Conservation (phyloP, 2,888 invertebrate genomes). For the Ceramica pisi region DNA sequence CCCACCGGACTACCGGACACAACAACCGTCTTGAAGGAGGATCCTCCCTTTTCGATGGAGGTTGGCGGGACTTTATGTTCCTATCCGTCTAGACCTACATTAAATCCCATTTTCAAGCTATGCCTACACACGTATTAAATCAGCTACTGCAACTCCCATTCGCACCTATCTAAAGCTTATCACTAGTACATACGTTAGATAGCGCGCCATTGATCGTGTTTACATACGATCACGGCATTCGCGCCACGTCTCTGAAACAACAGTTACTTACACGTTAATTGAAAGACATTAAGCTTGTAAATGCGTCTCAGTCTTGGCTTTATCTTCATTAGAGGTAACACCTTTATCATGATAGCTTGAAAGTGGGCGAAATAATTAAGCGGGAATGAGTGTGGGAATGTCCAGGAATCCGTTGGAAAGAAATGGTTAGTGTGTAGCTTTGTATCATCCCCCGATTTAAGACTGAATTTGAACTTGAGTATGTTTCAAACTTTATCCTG, state of each 20-base stretch:
- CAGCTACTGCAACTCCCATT: constrained; percentile 7
- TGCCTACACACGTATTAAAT: constrained; percentile 17
- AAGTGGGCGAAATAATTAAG: constrained; percentile 61
- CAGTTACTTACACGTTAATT: constrained; percentile 74
- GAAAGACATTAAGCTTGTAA: constrained; percentile 73
- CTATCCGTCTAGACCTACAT: not conserved
- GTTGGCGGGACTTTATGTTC: too few relatives aligned
- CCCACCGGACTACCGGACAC: too few relatives aligned
- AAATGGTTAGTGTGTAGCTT: not conserved
- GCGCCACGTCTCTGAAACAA: constrained; percentile 54
- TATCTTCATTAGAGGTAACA: constrained; percentile 67
- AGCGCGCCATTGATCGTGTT: constrained; percentile 51
- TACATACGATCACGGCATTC: constrained; percentile 65
- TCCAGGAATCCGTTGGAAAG: not conserved
- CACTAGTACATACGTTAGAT: constrained; percentile 59
- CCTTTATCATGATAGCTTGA: constrained; percentile 62
- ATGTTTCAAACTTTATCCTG: not conserved
- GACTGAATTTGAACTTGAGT: not conserved
- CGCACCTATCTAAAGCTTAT: constrained; percentile 41
- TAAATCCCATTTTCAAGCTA: constrained; percentile 8
- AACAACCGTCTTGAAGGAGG: too few relatives aligned
- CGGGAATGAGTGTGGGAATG: constrained; percentile 48
- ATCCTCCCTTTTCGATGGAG: too few relatives aligned
- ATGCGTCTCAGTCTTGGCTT: constrained; percentile 47
- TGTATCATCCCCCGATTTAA: not conserved